Percentiles rank a stretch among this genome's conserved stretches.
These are phyloP conservation scores for Thermophis baileyi DNA, from an alignment of 2,113 vertebrate genomes.

Conservation along the genomic window DNA sequence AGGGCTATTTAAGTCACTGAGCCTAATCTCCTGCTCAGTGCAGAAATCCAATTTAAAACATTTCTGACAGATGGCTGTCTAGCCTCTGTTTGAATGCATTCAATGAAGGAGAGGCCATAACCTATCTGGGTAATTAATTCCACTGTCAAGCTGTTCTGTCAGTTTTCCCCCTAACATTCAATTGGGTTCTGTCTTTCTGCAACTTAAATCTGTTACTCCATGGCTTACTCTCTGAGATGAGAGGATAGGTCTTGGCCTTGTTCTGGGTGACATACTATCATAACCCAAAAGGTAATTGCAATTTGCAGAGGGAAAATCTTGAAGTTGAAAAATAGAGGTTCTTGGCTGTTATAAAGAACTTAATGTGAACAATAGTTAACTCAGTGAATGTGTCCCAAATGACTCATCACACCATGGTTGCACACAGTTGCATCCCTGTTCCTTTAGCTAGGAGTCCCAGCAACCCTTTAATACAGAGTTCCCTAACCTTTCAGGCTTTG, in stretches of 20 bases:
- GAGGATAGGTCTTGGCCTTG: background rate
- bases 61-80: background rate
- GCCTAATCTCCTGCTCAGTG: background rate
- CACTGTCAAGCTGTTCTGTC: background rate
- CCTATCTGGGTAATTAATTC: background rate
- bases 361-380: background rate
- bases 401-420: background rate
- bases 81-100: background rate
- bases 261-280: background rate
- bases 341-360: background rate
- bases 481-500: background rate
- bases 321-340: background rate
- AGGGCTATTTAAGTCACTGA: background rate
- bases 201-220: background rate
- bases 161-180: background rate
- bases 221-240: background rate
- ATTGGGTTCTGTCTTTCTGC: background rate
- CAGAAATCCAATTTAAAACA: background rate
- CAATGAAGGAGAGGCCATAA: background rate
- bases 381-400: background rate
- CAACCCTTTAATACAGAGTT: background rate
- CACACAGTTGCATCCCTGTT: background rate
- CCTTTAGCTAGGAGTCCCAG: background rate
- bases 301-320: background rate
- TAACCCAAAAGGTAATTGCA: background rate